Evolutionary conservation across 2,797 vertebrate species (phyloP).

Genomic region (Diplodus sargus): DNA sequence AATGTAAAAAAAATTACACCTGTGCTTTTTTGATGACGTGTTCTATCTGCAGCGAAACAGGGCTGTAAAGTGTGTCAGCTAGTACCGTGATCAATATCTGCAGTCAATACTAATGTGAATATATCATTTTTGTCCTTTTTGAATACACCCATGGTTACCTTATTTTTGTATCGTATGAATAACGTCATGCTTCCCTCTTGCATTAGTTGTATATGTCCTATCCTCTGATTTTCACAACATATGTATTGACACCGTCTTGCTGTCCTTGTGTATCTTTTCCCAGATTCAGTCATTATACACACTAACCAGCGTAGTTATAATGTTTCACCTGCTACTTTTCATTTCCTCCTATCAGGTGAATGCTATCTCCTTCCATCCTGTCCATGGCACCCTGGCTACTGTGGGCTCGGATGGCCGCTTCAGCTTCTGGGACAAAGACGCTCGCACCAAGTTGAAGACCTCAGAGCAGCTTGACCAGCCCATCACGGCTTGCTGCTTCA

Average conservation of each 20-base stretch:
- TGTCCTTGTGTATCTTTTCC: background rate
- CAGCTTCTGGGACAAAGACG: constrained; percentile 99
- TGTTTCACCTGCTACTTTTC: background rate
- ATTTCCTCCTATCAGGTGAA: constrained; percentile 87
- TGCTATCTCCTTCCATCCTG: constrained; percentile 97
- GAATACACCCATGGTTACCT: background rate
- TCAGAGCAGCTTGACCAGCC: constrained; percentile 97
- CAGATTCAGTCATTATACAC: background rate
- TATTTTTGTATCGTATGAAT: background rate
- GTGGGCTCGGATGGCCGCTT: constrained; percentile 98
- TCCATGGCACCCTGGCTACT: constrained; percentile 95
- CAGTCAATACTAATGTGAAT: background rate
- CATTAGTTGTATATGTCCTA: background rate
- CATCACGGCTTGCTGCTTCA: constrained; percentile 97
- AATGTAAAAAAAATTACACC: background rate
- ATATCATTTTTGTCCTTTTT: background rate
- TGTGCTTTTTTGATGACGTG: too few relatives aligned
- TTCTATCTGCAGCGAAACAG: background rate
- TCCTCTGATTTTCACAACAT: background rate
- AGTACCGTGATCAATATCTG: background rate
- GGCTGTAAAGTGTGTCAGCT: background rate
- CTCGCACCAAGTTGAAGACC: constrained; percentile 98
- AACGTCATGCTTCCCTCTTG: background rate
- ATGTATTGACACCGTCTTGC: background rate
- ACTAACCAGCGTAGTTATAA: background rate